A percentile compares a stretch with the other conserved stretches of the same genome.
Conservation (phyloP, 2,888 invertebrate species). For the Rhimphoctona megacephalus region DNA sequence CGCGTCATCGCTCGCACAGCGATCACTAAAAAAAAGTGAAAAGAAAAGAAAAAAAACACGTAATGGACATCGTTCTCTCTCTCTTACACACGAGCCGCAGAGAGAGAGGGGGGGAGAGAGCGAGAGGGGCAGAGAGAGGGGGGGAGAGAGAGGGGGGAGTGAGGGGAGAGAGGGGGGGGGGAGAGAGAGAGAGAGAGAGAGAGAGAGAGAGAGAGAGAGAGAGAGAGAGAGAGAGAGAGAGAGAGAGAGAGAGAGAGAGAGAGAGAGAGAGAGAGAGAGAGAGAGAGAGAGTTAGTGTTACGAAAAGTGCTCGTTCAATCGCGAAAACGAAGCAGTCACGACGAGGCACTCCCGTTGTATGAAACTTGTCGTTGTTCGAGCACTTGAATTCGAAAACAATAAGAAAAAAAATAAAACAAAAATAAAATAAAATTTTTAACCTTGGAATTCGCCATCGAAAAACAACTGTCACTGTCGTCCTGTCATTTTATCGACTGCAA, state of each 20-base stretch:
- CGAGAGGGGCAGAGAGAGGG: neutral
- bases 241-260: no score
- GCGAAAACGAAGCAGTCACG: slow-evolving; percentile 35
- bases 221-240: neutral
- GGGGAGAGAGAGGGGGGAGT: neutral
- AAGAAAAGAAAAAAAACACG: slow-evolving; percentile 14
- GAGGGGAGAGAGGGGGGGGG: no score
- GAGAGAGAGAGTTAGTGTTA: neutral
- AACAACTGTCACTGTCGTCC: neutral
- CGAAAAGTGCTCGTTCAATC: slow-evolving; percentile 33
- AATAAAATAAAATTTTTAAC: neutral
- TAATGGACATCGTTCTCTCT: slow-evolving; percentile 31
- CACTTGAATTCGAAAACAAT: neutral
- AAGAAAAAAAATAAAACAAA: slow-evolving; percentile 3
- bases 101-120: neutral
- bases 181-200: neutral
- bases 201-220: neutral
- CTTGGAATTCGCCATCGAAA: neutral
- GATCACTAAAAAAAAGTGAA: slow-evolving; percentile 34
- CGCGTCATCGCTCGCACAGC: slow-evolving; percentile 24
- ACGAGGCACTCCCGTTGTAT: slow-evolving; percentile 26
- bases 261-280: no score
- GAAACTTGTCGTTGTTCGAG: slow-evolving; percentile 5
- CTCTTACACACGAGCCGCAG: slow-evolving; percentile 1
- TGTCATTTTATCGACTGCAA: neutral